Conservation (phyloP, 1,140 invertebrate species). For the Halictus rubicundus region DNA sequence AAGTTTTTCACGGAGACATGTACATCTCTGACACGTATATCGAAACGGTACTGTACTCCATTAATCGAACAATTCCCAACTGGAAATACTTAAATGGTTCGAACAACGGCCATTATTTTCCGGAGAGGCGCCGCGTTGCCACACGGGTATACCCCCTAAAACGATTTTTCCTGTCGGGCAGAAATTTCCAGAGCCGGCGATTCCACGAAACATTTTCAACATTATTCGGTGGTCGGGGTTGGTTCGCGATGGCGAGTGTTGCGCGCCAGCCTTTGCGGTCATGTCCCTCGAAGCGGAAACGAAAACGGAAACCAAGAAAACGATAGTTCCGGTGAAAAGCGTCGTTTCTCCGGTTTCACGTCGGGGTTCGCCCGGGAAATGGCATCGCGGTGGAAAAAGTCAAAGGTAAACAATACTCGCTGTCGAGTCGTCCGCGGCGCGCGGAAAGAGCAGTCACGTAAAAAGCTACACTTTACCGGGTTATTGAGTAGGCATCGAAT, state of each 20-base stretch:
- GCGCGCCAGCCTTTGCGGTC: not conserved
- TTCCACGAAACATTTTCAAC: not conserved
- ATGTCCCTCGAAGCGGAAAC: not conserved
- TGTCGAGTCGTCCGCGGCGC: not conserved
- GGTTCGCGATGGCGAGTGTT: not conserved
- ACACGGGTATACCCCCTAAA: no score
- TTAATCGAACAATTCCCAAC: no score
- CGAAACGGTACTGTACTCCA: no score
- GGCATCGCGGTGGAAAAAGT: constrained; percentile 7
- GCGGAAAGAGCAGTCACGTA: not conserved
- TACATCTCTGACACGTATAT: no score
- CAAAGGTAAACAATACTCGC: constrained; percentile 21
- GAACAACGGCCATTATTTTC: no score
- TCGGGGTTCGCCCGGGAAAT: not conserved
- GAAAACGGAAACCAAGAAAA: not conserved
- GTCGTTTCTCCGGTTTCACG: not conserved
- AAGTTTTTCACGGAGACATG: no score
- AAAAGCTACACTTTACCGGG: not conserved
- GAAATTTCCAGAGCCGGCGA: no score
- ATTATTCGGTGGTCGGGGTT: not conserved
- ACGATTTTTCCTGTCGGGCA: not conserved
- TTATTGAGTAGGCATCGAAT: constrained; percentile 7
- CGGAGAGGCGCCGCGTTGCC: no score
- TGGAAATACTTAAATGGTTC: no score
- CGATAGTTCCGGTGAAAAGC: not conserved